A percentile compares a stretch with the other conserved stretches of the same genome.
Evolutionary conservation across 1,140 invertebrate genomes (phyloP).

Genomic region (Bombus vancouverensis): DNA sequence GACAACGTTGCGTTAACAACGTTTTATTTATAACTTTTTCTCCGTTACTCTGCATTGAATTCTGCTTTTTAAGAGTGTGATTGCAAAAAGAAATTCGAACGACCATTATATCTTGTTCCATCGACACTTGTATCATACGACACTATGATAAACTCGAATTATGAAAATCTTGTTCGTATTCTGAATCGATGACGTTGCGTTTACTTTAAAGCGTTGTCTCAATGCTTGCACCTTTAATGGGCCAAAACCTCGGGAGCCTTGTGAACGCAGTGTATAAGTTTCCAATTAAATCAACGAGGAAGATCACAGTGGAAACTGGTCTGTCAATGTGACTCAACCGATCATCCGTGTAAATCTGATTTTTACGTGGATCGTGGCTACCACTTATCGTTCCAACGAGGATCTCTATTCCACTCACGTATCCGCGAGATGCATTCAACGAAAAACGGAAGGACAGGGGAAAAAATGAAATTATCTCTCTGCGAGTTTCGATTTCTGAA

Average conservation of each 20-base stretch:
- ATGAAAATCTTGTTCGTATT: no score
- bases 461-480: conserved; percentile 6
- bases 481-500: conserved; percentile 36
- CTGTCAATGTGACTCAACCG: neutral
- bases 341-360: conserved; percentile 10
- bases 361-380: neutral
- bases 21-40: no score
- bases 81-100: no score
- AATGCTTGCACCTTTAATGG: no score
- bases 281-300: conserved; percentile 8
- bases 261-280: neutral
- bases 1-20: no score
- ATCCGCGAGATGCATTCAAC: neutral
- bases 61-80: no score
- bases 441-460: neutral
- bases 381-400: neutral
- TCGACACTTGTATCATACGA: no score
- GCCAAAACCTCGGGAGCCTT: neutral
- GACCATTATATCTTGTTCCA: no score
- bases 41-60: no score
- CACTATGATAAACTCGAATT: no score
- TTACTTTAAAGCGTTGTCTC: no score
- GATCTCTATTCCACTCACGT: conserved; percentile 8
- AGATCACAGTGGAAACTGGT: neutral
- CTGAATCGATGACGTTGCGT: no score